Percentiles rank a stretch among this genome's conserved stretches.
Evolutionary conservation across 1,140 invertebrate species (phyloP).

Genomic region (Zeugodacus cucurbitae): DNA sequence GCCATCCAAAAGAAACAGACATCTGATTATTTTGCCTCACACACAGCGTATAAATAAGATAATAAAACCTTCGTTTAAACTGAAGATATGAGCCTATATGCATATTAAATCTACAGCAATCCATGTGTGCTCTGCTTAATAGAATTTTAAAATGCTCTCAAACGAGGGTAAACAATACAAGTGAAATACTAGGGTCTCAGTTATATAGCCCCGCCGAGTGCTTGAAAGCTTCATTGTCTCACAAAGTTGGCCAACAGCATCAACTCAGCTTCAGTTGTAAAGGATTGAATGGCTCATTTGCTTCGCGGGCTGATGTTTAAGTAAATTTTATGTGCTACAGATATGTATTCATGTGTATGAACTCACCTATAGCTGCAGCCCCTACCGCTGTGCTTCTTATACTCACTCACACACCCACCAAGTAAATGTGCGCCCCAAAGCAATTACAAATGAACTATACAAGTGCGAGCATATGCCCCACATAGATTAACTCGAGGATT

Average conservation of each 20-base stretch:
- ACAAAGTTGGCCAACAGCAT: background rate
- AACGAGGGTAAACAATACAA: background rate
- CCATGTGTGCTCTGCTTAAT: background rate
- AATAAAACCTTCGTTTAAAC: no score
- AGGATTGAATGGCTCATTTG: slow-evolving; percentile 3
- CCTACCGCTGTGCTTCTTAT: no score
- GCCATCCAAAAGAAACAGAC: no score
- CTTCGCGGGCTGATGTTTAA: background rate
- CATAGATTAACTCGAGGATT: slow-evolving; percentile 6
- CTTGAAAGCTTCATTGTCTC: background rate
- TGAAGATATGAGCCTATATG: no score
- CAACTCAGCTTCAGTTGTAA: background rate
- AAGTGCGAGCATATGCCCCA: background rate
- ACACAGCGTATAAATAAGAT: no score
- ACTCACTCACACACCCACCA: background rate
- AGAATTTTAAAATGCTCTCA: background rate
- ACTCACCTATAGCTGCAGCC: background rate
- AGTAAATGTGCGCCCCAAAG: background rate
- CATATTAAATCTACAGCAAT: background rate
- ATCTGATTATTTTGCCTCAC: no score
- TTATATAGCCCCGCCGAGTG: background rate
- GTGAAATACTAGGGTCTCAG: background rate
- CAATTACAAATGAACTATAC: slow-evolving; percentile 10
- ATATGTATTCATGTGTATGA: background rate
- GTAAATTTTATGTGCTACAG: background rate